These are phyloP conservation scores for Catalaphyllia jardinei DNA, from an alignment of 64 coral and sea anemone species.

Conservation along the genomic window DNA sequence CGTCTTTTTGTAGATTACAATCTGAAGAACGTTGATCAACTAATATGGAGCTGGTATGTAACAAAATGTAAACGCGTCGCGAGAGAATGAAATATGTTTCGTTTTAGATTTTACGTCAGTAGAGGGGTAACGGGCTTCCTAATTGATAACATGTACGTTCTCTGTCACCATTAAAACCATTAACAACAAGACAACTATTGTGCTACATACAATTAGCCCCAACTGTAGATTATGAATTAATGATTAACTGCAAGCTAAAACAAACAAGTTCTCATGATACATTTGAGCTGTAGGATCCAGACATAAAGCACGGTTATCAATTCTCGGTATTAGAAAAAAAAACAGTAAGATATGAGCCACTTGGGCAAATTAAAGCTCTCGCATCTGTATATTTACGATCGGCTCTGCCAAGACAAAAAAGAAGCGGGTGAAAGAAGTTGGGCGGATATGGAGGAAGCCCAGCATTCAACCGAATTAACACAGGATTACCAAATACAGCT, in stretches of 20 bases:
- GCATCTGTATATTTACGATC: slow-evolving; percentile 56
- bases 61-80: not conserved
- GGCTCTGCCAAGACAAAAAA: not conserved
- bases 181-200: not conserved
- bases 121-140: not conserved
- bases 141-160: not conserved
- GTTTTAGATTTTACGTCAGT: not conserved
- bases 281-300: not conserved
- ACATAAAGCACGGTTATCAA: not conserved
- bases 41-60: not conserved
- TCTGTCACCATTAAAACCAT: not conserved
- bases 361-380: slow-evolving; percentile 61
- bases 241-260: not conserved
- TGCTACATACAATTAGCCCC: not conserved
- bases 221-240: not conserved
- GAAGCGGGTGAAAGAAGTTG: not conserved
- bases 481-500: slow-evolving; percentile 33
- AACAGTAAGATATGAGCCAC: slow-evolving; percentile 23
- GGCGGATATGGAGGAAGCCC: not conserved
- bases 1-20: not conserved
- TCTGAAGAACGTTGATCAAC: not conserved
- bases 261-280: not conserved
- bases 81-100: not conserved
- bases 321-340: not conserved
- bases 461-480: not conserved